Conservation (phyloP, 2,888 invertebrate species). For the Zelleria hepariella region DNA sequence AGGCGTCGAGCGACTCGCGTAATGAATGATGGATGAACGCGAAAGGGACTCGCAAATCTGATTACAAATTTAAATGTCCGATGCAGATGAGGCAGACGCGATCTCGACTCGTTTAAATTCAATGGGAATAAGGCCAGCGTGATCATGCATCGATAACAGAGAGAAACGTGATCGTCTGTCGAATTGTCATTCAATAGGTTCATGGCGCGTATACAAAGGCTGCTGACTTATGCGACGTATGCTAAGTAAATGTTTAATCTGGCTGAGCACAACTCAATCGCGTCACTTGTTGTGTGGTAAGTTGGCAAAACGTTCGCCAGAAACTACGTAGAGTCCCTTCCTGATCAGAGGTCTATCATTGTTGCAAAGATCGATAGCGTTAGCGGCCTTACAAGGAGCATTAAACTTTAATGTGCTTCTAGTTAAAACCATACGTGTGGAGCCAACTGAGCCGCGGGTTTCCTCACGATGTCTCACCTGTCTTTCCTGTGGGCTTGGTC, state of each 20-base stretch:
- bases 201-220: not conserved
- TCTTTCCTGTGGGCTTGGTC: too few relatives aligned
- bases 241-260: not conserved
- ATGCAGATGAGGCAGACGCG: conserved; percentile 47
- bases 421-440: too few relatives aligned
- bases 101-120: conserved; percentile 37
- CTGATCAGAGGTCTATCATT: too few relatives aligned
- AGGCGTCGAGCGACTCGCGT: conserved; percentile 20
- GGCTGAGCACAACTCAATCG: not conserved
- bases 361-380: not conserved
- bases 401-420: too few relatives aligned
- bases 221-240: not conserved
- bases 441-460: too few relatives aligned
- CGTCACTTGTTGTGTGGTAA: too few relatives aligned
- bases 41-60: conserved; percentile 39
- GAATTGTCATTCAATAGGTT: conserved; percentile 34
- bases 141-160: conserved; percentile 32
- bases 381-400: too few relatives aligned
- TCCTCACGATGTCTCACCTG: too few relatives aligned
- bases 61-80: conserved; percentile 60
- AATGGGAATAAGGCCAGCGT: conserved; percentile 43
- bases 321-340: not conserved
- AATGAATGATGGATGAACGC: conserved; percentile 60
- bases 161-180: conserved; percentile 22
- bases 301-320: not conserved